Evolutionary conservation across 2,888 invertebrate species (phyloP), one percentile per base, ranked within the genome.

Genomic region (Hartigia nigra): DNA sequence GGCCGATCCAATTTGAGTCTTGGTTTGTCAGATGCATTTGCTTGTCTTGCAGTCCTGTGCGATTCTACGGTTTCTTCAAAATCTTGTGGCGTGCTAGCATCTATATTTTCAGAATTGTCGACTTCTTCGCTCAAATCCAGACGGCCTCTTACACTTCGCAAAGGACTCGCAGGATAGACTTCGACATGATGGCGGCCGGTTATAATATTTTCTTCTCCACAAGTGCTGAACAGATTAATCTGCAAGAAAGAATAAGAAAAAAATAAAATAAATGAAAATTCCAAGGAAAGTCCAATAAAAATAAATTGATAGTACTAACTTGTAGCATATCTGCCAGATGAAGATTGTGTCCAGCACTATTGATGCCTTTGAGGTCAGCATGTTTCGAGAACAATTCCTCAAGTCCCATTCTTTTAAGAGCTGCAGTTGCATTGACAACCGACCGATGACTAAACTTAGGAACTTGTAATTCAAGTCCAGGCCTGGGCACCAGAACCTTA

Each of bases 401-500:
- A 12, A 97, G 92, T 0, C 97, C 97, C 96, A 97, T 96, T 82
- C 95, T 93, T 87, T 95, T 95, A 76, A 97, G 92, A 0, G 97
- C 95, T 31, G 94, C 93, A 0, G 97, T 96, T 0, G 97, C 94
- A 86, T 98, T 97, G 37, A 97, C 94, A 12, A 96, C 94, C 0
- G 97, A 97, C 83, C 96, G 94, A 86, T 97, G 97, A 14, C 96
- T 95, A 90, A 97, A 97, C 84, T 97, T 94, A 0, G 97, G 97
- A 75, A 97, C 94, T 91, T 97, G 97, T 1, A 97, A 93, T 91
- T 97, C 97, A 77, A 97, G 91, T 0, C 96, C 96, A 0, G 95
- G 94, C 1, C 97, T 93, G 32, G 96, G 96, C 82, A 96, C 94
- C 3, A 97, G 91, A 0, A 96, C 94, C 32, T 95, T 94, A 11